Evolutionary conservation across 2,113 vertebrate genomes (phyloP), one percentile per base, ranked within the genome.

Genomic region (Cyanistes caeruleus): DNA sequence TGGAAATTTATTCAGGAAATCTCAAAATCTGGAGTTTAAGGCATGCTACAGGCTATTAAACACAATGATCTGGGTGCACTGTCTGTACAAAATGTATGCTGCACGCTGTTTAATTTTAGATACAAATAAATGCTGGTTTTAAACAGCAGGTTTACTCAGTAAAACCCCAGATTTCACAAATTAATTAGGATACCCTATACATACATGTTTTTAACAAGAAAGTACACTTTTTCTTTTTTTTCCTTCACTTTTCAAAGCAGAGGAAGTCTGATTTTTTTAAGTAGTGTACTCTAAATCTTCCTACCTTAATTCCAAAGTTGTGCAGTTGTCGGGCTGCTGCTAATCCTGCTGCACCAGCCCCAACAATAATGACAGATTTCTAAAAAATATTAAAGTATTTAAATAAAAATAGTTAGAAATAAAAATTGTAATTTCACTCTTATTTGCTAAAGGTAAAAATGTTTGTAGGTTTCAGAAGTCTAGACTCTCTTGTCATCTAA

Each of bases 301-400:
- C 96, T 97, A 99, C 99, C 98, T 99, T 98, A 96, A 99, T 98
- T 95, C 99, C 99, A 97, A 99, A 99, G 97, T 99, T 99, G 80
- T 99, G 98, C 73, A 99, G 97, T 93, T 99, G 99, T 41, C 99
- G 98, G 15, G 99, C 99, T 89, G 99, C 99, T 94, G 99, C 99
- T 95, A 99, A 98, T 68, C 99, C 99, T 59, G 99, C 98, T 49
- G 99, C 98, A 81, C 99, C 99, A 15, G 99, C 99, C 37, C 99
- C 99, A 37, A 99, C 97, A 91, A 99, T 84, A 74, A 99, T 97
- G 35, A 99, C 99, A 39, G 99, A 99, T 98, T 98, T 99, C 99
- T 95, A 93, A 69, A 89, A 87, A 93, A 72, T 52, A 70, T 39
- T 67, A 33, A 60, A 81, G 49, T 5, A 33, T 59, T 75, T 41